Conservation (phyloP, 2,797 vertebrate genomes). For the Sebastes steindachneri region DNA sequence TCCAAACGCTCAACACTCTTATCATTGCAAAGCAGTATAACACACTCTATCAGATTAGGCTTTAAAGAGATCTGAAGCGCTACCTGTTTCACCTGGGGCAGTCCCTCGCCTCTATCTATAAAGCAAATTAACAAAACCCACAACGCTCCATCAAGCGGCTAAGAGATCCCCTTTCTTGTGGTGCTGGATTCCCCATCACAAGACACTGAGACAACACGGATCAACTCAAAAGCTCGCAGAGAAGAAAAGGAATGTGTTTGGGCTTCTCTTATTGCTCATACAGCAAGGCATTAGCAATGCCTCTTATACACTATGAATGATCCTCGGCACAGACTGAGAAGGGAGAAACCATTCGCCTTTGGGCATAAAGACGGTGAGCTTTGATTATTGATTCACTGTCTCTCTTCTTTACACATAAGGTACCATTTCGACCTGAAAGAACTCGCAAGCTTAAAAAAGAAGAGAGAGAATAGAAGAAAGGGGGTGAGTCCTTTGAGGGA, state of each 20-base stretch:
- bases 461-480: conserved; percentile 68
- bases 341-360: conserved; percentile 71
- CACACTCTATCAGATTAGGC: conserved; percentile 37
- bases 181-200: conserved; percentile 48
- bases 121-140: conserved; percentile 69
- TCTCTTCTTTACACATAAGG: conserved; percentile 76
- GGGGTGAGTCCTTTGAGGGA: conserved; percentile 61
- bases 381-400: conserved; percentile 83
- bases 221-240: conserved; percentile 44
- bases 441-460: conserved; percentile 61
- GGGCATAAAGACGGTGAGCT: conserved; percentile 72
- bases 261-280: conserved; percentile 54
- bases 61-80: conserved; percentile 64
- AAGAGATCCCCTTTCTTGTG: conserved; percentile 49
- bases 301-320: conserved; percentile 76
- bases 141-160: conserved; percentile 36
- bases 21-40: conserved; percentile 34
- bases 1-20: conserved; percentile 23
- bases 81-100: conserved; percentile 68
- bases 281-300: conserved; percentile 71
- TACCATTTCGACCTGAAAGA: conserved; percentile 74
- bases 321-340: conserved; percentile 58
- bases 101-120: conserved; percentile 49
- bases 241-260: conserved; percentile 49
- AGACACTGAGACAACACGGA: conserved; percentile 57